phyloP scores from a whole-genome alignment of 2,113 vertebrate genomes.

The Columba livia region DNA sequence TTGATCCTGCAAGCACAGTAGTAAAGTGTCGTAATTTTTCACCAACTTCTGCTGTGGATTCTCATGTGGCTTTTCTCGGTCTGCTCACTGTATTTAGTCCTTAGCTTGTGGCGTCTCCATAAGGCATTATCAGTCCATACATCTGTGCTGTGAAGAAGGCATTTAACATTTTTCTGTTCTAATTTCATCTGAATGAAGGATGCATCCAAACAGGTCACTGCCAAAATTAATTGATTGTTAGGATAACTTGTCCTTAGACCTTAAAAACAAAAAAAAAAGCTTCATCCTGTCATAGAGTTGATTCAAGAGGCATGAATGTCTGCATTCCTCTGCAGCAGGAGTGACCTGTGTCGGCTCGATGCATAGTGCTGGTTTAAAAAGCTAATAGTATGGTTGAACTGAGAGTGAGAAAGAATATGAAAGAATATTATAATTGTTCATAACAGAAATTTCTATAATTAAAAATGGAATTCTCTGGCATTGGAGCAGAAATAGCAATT shows the following conservation, averaged over 20 bases:
- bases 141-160: neutral
- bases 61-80: neutral
- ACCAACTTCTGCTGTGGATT: neutral
- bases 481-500: constrained; percentile 68
- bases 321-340: neutral
- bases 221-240: neutral
- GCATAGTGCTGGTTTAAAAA: constrained; percentile 17
- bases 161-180: neutral
- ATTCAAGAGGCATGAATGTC: neutral
- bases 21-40: neutral
- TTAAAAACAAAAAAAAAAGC: neutral
- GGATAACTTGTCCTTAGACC: neutral
- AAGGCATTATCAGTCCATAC: neutral
- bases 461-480: constrained; percentile 58
- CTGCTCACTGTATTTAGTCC: neutral
- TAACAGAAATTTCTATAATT: constrained; percentile 63
- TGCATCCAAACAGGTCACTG: neutral
- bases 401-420: constrained; percentile 11
- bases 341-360: neutral
- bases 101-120: neutral
- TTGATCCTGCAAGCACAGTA: neutral
- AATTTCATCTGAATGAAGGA: neutral
- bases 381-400: constrained; percentile 34
- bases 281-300: neutral
- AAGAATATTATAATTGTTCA: constrained; percentile 56